These are phyloP conservation scores for Caenorhabditis plicata DNA, from an alignment of 2,888 invertebrate species.

Conservation along the genomic window DNA sequence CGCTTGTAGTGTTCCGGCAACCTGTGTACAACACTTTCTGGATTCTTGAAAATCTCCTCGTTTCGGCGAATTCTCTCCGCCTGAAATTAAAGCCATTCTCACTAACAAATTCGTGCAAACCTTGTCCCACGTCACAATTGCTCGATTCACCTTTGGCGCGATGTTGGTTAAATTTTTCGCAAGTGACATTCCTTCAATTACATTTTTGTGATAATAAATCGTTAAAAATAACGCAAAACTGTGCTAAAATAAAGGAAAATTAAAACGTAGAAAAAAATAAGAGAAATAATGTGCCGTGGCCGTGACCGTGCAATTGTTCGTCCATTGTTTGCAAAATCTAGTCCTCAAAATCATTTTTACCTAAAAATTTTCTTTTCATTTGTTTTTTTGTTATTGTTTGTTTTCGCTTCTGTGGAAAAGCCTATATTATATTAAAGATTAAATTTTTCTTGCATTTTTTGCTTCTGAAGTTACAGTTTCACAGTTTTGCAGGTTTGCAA, in stretches of 20 bases:
- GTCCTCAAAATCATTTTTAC: slow-evolving; percentile 8
- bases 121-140: slow-evolving; percentile 63
- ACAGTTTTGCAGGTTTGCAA: too few species aligned
- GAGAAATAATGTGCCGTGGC: too few species aligned
- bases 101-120: too few species aligned
- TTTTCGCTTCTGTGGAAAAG: too few species aligned
- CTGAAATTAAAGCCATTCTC: too few species aligned
- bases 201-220: too few species aligned
- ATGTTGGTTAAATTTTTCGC: slow-evolving; percentile 56
- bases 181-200: too few species aligned
- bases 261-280: too few species aligned
- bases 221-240: background rate
- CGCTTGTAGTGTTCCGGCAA: slow-evolving; percentile 61
- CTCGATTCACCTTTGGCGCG: slow-evolving; percentile 41
- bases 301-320: background rate
- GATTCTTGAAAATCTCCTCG: slow-evolving; percentile 62
- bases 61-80: slow-evolving; percentile 57
- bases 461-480: too few species aligned
- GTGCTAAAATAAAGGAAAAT: slow-evolving; percentile 2
- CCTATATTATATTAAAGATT: too few species aligned
- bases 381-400: too few species aligned
- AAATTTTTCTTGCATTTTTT: too few species aligned
- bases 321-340: slow-evolving; percentile 5
- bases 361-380: slow-evolving; percentile 11
- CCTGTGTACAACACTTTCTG: slow-evolving; percentile 59